A percentile compares a stretch with the other conserved stretches of the same genome.
Evolutionary conservation across 1,140 invertebrate species (phyloP).

Genomic region (Coboldia fuscipes): DNA sequence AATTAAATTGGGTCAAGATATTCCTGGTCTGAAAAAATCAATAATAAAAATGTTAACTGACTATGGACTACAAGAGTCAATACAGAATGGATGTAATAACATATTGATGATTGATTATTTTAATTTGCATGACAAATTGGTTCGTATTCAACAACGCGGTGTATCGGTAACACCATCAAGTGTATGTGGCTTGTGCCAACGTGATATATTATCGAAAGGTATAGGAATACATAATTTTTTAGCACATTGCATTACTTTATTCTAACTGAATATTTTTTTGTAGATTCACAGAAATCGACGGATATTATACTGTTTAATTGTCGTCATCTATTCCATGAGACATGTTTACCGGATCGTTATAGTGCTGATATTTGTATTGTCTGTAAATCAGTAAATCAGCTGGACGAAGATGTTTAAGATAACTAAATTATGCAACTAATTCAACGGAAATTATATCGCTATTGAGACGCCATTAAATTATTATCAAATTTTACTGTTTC

Average conservation of each 20-base stretch:
- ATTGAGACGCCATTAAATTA: no score
- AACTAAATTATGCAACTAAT: no score
- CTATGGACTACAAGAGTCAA: slow-evolving; percentile 79
- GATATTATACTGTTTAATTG: slow-evolving; percentile 71
- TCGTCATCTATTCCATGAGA: slow-evolving; percentile 71
- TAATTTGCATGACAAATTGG: slow-evolving; percentile 62
- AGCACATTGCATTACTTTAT: not conserved
- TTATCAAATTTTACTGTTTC: no score
- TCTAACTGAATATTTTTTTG: not conserved
- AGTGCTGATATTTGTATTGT: slow-evolving; percentile 30
- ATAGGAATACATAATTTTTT: not conserved
- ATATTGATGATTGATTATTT: slow-evolving; percentile 79
- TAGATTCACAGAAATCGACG: slow-evolving; percentile 32
- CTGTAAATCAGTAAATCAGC: no score
- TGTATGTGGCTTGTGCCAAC: slow-evolving; percentile 51
- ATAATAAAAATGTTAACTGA: slow-evolving; percentile 90
- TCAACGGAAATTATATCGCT: no score
- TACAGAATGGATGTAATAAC: slow-evolving; percentile 73
- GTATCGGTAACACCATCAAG: slow-evolving; percentile 47
- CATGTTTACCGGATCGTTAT: slow-evolving; percentile 39
- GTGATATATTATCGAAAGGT: slow-evolving; percentile 42
- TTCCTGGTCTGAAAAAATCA: slow-evolving; percentile 74
- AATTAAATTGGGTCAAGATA: slow-evolving; percentile 63
- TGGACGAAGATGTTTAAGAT: no score
- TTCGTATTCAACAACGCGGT: slow-evolving; percentile 53